Conservation (phyloP, 2,797 vertebrate genomes). For the Gouania willdenowi region DNA sequence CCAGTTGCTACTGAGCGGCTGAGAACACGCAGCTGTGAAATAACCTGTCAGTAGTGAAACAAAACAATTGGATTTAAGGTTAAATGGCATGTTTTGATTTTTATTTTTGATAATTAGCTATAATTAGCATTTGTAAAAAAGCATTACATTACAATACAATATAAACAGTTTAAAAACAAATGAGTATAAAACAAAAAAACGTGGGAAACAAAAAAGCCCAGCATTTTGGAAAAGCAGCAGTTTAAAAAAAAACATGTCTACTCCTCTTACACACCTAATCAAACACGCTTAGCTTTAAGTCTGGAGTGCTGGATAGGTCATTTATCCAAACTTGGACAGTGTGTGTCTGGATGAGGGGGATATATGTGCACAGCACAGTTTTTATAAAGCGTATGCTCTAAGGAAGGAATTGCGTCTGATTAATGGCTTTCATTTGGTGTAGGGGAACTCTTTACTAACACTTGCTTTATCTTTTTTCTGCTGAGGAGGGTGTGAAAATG, state of each 20-base stretch:
- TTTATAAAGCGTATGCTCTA: slow-evolving; percentile 20
- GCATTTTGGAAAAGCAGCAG: too few relatives aligned
- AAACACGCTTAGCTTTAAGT: slow-evolving; percentile 44
- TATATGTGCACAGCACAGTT: slow-evolving; percentile 23
- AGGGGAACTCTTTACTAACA: slow-evolving; percentile 53
- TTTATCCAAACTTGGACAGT: slow-evolving; percentile 39
- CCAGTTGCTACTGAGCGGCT: slow-evolving; percentile 86
- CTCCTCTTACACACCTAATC: slow-evolving; percentile 49
- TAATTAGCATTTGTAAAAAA: too few relatives aligned
- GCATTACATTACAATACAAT: too few relatives aligned
- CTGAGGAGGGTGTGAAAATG: slow-evolving; percentile 37
- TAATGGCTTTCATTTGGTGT: slow-evolving; percentile 62
- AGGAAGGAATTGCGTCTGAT: slow-evolving; percentile 47
- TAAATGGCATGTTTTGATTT: too few relatives aligned
- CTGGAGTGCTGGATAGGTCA: slow-evolving; percentile 29
- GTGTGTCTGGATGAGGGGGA: slow-evolving; percentile 24
- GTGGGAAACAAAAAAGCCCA: too few relatives aligned
- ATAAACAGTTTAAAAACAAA: too few relatives aligned
- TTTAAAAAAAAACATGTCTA: too few relatives aligned
- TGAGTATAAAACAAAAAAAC: too few relatives aligned
- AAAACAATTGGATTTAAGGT: too few relatives aligned
- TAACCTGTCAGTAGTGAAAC: slow-evolving; percentile 75
- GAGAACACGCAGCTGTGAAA: slow-evolving; percentile 90
- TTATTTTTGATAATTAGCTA: too few relatives aligned
- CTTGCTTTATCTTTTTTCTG: slow-evolving; percentile 58